These are phyloP conservation scores for Rotaria sp. DNA, from an alignment of 2,888 invertebrate genomes.

Conservation along the genomic window DNA sequence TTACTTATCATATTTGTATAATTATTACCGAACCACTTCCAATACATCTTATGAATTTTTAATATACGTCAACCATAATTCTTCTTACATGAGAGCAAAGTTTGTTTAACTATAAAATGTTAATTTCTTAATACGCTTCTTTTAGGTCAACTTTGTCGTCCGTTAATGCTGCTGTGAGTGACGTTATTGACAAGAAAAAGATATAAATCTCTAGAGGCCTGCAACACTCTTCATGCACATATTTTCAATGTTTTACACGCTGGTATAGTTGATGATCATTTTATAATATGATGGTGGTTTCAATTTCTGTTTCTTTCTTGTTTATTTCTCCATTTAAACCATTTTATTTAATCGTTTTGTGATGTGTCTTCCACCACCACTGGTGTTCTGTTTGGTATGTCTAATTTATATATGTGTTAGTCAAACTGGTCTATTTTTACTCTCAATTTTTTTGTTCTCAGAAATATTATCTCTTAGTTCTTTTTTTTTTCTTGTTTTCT, in stretches of 20 bases:
- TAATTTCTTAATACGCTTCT: background rate
- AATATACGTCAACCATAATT: too few species aligned
- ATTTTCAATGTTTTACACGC: background rate
- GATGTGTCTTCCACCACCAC: background rate
- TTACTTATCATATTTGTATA: too few species aligned
- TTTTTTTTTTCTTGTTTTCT: background rate
- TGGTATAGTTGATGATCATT: too few species aligned
- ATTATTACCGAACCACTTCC: too few species aligned
- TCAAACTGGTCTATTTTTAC: background rate
- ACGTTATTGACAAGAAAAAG: background rate
- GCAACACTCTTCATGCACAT: background rate
- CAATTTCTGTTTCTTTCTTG: background rate
- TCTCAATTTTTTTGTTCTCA: background rate
- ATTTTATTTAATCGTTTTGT: background rate
- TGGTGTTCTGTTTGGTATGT: background rate
- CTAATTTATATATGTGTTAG: background rate
- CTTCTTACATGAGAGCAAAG: too few species aligned
- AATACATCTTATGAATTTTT: too few species aligned
- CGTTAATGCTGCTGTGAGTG: background rate
- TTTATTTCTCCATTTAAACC: background rate
- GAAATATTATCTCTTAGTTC: background rate
- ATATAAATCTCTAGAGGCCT: background rate
- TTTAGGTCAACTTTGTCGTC: background rate
- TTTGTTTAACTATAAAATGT: too few species aligned
- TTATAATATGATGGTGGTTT: background rate